Conservation (phyloP, 2,888 invertebrate species). For the Asteroscopus sphinx region DNA sequence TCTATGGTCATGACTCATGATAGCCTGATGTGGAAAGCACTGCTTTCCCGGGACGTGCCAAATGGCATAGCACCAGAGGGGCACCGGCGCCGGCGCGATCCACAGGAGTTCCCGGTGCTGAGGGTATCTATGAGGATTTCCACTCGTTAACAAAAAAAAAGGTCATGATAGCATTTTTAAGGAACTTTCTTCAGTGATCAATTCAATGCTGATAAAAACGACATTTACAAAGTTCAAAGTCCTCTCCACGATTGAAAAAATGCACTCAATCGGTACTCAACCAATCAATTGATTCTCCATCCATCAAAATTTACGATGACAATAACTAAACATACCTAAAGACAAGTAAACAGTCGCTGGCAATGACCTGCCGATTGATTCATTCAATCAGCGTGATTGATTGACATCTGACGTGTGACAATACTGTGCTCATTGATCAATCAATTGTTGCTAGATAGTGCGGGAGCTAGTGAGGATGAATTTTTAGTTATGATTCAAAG, state of each 20-base stretch:
- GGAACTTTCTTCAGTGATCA: no score
- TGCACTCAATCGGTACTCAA: constrained; percentile 26
- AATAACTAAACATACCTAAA: constrained; percentile 31
- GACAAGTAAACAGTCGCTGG: constrained; percentile 21
- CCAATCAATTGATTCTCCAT: constrained; percentile 44
- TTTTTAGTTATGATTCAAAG: background rate
- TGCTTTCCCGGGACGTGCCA: no score
- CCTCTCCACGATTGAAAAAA: constrained; percentile 26
- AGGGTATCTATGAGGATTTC: no score
- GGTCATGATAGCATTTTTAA: no score
- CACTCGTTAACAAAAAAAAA: no score
- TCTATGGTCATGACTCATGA: no score
- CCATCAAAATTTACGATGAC: constrained; percentile 50
- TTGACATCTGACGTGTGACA: constrained; percentile 53
- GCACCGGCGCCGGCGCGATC: no score
- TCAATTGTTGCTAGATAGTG: constrained; percentile 27
- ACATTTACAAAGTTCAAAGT: constrained; percentile 28
- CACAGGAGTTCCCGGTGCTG: no score
- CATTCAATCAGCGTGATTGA: constrained; percentile 56
- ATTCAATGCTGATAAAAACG: no score
- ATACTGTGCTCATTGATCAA: constrained; percentile 37
- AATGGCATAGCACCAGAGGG: no score
- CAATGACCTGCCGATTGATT: constrained; percentile 53
- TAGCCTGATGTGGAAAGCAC: no score
- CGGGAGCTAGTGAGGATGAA: constrained; percentile 3